phyloP scores from a whole-genome alignment of 2,888 invertebrate genomes.

The Actias luna region DNA sequence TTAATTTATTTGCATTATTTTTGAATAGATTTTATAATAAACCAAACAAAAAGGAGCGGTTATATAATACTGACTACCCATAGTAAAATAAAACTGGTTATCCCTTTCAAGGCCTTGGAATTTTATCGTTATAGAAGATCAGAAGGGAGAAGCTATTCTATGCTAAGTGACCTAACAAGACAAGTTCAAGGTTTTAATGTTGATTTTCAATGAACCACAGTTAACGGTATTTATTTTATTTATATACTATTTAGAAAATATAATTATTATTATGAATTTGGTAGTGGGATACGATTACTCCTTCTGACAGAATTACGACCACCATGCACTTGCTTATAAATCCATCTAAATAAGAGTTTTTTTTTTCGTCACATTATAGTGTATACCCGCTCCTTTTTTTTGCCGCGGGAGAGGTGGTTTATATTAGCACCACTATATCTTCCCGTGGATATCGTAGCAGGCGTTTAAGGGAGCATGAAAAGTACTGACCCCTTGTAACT shows the following conservation, averaged over 20 bases:
- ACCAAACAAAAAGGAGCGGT: conserved; percentile 10
- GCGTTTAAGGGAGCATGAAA: too few species aligned
- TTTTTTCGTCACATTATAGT: too few species aligned
- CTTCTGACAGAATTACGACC: too few species aligned
- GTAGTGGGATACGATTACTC: too few species aligned
- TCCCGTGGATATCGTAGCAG: too few species aligned
- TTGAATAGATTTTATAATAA: conserved; percentile 13
- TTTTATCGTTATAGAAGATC: conserved; percentile 60
- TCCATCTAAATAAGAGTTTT: too few species aligned
- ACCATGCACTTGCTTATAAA: too few species aligned
- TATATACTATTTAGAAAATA: background rate
- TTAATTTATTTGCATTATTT: background rate
- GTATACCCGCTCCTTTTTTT: too few species aligned
- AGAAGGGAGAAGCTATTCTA: conserved; percentile 61
- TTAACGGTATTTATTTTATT: background rate
- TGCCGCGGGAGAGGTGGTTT: too few species aligned
- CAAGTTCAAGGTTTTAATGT: conserved; percentile 75
- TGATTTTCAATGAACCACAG: conserved; percentile 34
- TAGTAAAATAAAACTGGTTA: conserved; percentile 38
- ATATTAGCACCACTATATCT: too few species aligned
- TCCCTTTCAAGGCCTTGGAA: conserved; percentile 62
- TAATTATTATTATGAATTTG: background rate
- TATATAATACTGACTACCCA: conserved; percentile 14
- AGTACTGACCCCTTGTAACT: too few species aligned
- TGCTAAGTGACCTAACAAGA: conserved; percentile 50